Percentiles rank a stretch among this genome's conserved stretches.
phyloP scores from a whole-genome alignment of 1,140 invertebrate genomes.

The Mizuhopecten yessoensis region DNA sequence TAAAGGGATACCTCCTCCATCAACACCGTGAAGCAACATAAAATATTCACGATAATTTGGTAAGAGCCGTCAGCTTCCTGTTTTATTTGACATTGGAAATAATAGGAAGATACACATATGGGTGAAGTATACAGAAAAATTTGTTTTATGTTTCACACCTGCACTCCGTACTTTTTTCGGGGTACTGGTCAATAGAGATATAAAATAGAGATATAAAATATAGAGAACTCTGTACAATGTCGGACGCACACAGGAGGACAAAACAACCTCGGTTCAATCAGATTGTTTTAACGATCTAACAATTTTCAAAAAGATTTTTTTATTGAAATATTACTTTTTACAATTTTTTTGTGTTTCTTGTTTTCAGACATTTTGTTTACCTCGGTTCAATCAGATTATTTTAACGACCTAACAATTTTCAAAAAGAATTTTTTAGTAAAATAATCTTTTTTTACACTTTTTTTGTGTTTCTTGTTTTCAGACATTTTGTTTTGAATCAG shows the following conservation, averaged over 20 bases:
- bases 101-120: background rate
- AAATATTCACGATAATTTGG: background rate
- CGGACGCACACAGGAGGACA: no score
- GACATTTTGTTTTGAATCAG: no score
- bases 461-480: background rate
- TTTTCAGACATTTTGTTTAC: no score
- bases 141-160: slow-evolving; percentile 5
- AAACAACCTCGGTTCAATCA: no score
- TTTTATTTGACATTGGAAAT: background rate
- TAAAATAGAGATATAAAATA: background rate
- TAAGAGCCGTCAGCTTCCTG: background rate
- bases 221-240: no score
- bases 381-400: no score
- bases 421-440: background rate
- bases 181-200: background rate
- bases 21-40: background rate
- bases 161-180: background rate
- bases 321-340: background rate
- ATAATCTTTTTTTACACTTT: background rate
- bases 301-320: no score
- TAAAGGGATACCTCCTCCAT: background rate
- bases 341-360: background rate
- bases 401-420: background rate
- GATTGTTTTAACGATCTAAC: background rate
- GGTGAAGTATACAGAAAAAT: background rate